phyloP scores from a whole-genome alignment of 2,113 vertebrate genomes.

The Tichodroma muraria region DNA sequence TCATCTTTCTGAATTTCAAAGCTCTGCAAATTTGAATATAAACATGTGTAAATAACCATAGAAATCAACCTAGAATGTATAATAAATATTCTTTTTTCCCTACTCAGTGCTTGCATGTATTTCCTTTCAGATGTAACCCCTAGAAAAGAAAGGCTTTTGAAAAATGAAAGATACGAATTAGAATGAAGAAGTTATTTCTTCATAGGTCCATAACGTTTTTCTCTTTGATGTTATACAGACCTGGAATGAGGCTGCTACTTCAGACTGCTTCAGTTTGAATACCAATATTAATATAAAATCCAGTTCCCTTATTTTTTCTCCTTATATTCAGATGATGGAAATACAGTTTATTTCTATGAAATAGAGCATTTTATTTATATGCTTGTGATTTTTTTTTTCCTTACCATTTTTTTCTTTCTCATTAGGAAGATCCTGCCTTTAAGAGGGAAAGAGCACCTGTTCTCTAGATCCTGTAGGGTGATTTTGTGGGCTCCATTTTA shows the following conservation, averaged over 20 bases:
- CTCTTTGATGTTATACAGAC: neutral
- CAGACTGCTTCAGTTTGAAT: neutral
- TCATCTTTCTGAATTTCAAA: neutral
- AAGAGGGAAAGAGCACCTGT: constrained; percentile 10
- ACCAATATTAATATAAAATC: neutral
- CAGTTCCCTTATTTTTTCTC: neutral
- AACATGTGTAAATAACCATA: constrained; percentile 6
- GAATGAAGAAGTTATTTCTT: neutral
- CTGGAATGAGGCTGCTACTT: neutral
- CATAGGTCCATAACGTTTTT: neutral
- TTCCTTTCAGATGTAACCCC: neutral
- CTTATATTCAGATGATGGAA: neutral
- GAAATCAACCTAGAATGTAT: neutral
- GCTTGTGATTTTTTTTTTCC: neutral
- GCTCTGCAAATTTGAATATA: neutral
- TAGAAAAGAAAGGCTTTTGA: neutral
- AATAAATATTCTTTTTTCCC: neutral
- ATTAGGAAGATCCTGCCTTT: neutral
- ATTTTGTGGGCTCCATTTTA: neutral
- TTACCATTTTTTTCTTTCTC: neutral
- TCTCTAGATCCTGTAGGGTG: constrained; percentile 2
- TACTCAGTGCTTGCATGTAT: neutral
- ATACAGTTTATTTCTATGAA: neutral
- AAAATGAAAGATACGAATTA: neutral
- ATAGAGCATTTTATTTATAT: neutral